Base-by-base conservation (phyloP, 2,797 vertebrate species). In the Nothura maculosa region DNA sequence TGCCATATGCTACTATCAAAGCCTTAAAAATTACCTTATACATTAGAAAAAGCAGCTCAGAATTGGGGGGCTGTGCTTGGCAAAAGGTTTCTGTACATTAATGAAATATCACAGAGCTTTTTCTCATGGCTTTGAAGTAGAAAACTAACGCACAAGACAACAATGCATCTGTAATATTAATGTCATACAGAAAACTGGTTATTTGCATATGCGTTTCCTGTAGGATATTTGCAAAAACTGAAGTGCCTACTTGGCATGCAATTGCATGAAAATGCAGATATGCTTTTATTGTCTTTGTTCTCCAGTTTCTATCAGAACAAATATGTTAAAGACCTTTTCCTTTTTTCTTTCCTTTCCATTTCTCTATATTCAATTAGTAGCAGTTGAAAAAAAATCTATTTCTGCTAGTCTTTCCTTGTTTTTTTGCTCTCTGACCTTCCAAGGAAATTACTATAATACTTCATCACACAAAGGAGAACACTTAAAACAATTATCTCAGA, bases 401-500 rank as follows among this genome's bases (percentile, higher is more conserved):
- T 75, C n/a, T 83, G 27, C 10, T 83, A 66, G 30, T 68, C 45
- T 81, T 8, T 69, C 8, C 58, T 40, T 76, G 67, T 43, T 76
- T 58, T 83, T 63, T 16, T 87, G 1, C 34, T 81, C 72, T 83
- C 54, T 96, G 92, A 83, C 89, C 90, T 89, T 93, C 78, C 28
- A 32, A 4, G 42, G 42, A 83, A 95, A 87, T 92, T 78, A 57
- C 69, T 60, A 27, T 32, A 27, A 14, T 67, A 47, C 66, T 88
- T 74, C 38, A 83, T 83, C 87, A 81, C 28, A 73, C 69, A 87
- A 87, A 85, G 47, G 30, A n/a, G 38, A 85, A 54, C 82, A 79
- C 70, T 93, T 93, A 85, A 89, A 94, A 89, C 66, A 77, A 83
- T 94, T 92, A 89, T 86, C 45, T 89, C 22, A 25, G 69, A 81